phyloP scores from a whole-genome alignment of 2,113 vertebrate genomes.

The Helogale parvula region DNA sequence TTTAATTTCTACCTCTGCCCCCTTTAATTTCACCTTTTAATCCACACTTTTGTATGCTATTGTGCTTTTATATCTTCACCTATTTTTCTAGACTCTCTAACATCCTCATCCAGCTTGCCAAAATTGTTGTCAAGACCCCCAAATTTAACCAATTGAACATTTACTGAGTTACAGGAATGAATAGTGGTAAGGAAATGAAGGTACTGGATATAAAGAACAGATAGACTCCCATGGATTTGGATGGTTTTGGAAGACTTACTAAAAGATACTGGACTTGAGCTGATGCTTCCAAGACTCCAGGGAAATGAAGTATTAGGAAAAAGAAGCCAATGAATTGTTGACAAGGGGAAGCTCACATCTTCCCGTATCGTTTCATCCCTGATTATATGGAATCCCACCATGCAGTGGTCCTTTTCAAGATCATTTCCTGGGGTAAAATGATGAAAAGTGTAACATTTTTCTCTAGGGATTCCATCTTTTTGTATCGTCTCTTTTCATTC shows the following conservation, averaged over 20 bases:
- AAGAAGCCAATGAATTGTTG: neutral
- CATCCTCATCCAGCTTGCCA: neutral
- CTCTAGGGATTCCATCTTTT: neutral
- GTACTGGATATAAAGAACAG: neutral
- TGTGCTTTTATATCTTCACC: neutral
- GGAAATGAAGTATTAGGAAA: neutral
- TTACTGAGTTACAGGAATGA: neutral
- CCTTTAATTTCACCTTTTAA: neutral
- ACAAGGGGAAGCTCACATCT: neutral
- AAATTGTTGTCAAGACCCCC: neutral
- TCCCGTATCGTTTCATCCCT: neutral
- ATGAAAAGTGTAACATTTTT: neutral
- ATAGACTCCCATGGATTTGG: neutral
- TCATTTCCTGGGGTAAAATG: neutral
- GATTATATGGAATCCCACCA: neutral
- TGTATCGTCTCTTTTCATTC: neutral
- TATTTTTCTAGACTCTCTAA: conserved; percentile 1
- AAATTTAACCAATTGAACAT: neutral
- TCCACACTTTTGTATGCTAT: neutral
- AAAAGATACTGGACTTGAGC: neutral
- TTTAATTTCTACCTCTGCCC: neutral
- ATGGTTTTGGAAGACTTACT: neutral
- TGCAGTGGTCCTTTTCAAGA: neutral
- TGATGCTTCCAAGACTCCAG: neutral
- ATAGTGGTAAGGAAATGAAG: neutral